Conservation (phyloP, 2,797 vertebrate species). For the Anas georgica region DNA sequence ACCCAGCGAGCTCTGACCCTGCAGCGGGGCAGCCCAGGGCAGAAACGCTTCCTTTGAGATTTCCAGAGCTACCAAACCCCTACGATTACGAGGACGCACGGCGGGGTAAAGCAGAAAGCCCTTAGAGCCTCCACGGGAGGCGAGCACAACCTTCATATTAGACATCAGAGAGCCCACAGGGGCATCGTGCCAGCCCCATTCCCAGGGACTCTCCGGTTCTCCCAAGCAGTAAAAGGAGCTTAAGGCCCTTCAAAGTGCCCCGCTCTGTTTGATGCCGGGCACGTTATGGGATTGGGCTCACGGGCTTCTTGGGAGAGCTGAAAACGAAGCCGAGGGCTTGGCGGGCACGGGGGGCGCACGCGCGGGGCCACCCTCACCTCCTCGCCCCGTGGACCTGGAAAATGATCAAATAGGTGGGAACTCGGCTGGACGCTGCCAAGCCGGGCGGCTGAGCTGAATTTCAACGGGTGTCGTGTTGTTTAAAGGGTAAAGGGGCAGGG, state of each 20-base stretch:
- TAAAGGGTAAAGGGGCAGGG: neutral
- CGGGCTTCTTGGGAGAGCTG: neutral
- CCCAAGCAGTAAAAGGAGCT: constrained; percentile 22
- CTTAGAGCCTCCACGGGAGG: rapidly evolving
- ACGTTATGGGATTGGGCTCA: neutral
- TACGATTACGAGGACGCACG: neutral
- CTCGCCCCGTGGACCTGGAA: neutral
- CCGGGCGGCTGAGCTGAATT: neutral
- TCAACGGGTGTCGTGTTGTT: neutral
- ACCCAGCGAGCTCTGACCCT: too few species aligned
- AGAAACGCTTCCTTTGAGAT: neutral
- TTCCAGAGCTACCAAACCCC: neutral
- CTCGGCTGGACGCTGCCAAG: neutral
- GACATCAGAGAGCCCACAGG: neutral
- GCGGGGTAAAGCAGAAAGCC: neutral
- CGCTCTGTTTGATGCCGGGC: neutral
- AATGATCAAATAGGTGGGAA: neutral
- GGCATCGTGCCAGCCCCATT: rapidly evolving
- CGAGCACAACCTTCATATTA: rapidly evolving
- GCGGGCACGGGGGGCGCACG: rapidly evolving
- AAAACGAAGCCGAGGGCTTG: too few species aligned
- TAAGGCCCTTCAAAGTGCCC: neutral
- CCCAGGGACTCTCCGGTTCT: neutral
- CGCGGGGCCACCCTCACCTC: neutral
- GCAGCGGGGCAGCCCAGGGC: neutral